Percentiles rank a stretch among this genome's conserved stretches.
Conservation (phyloP, 2,888 invertebrate species). For the Dicyrtomina minuta region DNA sequence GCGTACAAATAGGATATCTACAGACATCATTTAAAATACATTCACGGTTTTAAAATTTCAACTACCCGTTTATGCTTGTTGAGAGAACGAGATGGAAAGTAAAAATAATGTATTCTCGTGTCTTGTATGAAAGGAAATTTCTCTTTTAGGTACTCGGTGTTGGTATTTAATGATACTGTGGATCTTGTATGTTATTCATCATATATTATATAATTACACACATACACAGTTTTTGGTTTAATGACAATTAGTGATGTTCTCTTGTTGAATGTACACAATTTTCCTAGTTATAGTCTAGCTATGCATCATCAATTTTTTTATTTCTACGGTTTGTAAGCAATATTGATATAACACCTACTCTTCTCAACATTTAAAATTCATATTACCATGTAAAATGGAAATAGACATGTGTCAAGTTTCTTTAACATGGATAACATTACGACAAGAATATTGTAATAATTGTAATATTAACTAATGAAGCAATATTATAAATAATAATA, state of each 20-base stretch:
- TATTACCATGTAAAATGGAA: constrained; percentile 18
- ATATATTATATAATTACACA: constrained; percentile 1
- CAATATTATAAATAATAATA: constrained; percentile 8
- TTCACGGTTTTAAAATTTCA: background rate
- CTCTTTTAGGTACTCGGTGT: too few relatives aligned
- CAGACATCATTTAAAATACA: constrained; percentile 14
- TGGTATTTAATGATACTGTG: too few relatives aligned
- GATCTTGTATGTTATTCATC: background rate
- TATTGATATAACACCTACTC: constrained; percentile 22
- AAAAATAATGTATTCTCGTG: too few relatives aligned
- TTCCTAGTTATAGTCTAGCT: constrained; percentile 9
- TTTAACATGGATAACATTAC: constrained; percentile 18
- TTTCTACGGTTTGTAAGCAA: constrained; percentile 9
- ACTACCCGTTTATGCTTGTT: too few relatives aligned
- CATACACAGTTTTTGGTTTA: constrained; percentile 3
- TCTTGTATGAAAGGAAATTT: too few relatives aligned
- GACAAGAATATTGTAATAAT: constrained; percentile 17
- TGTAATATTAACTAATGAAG: constrained; percentile 7
- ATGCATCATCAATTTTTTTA: constrained; percentile 15
- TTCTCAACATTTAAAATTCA: constrained; percentile 20
- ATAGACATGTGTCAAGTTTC: constrained; percentile 17
- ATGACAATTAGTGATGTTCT: constrained; percentile 10
- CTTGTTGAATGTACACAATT: constrained; percentile 18
- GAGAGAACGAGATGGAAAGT: too few relatives aligned
- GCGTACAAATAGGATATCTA: constrained; percentile 15